Evolutionary conservation across 64 coral and sea anemone species (phyloP).

Genomic region (Actinia tenebrosa): DNA sequence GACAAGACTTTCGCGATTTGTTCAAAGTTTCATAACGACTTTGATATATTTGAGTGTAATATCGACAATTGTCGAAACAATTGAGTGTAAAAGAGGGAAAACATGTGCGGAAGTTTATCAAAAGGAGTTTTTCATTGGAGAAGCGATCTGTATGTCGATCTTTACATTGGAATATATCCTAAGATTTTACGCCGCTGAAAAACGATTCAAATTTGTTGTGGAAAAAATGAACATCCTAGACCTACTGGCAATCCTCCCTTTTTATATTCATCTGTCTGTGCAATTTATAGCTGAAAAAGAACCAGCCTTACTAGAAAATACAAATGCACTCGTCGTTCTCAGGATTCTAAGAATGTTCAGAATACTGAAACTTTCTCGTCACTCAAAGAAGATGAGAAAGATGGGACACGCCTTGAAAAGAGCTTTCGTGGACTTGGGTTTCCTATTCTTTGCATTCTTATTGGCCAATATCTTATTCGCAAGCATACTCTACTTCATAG

Average conservation of each 20-base stretch:
- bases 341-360: conserved; percentile 66
- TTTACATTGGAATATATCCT: conserved; percentile 64
- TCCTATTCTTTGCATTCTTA: conserved; percentile 56
- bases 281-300: background rate
- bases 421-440: conserved; percentile 46
- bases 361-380: conserved; percentile 60
- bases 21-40: conserved; percentile 39
- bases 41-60: conserved; percentile 71
- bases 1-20: conserved; percentile 27
- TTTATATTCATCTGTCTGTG: conserved; percentile 45
- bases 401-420: conserved; percentile 54
- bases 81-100: conserved; percentile 23
- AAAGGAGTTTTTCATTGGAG: conserved; percentile 36
- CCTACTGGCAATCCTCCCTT: conserved; percentile 62
- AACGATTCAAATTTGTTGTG: conserved; percentile 28
- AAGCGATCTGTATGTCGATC: conserved; percentile 43
- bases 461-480: conserved; percentile 55
- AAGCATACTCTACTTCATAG: conserved; percentile 59
- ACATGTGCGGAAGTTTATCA: conserved; percentile 38
- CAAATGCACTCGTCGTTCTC: conserved; percentile 40
- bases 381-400: conserved; percentile 53
- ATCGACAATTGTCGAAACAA: conserved; percentile 50
- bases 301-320: conserved; percentile 24
- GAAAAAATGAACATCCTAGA: conserved; percentile 68
- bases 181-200: conserved; percentile 42